Conservation (phyloP, 92 coral and sea anemone species). For the Metridium senile region DNA sequence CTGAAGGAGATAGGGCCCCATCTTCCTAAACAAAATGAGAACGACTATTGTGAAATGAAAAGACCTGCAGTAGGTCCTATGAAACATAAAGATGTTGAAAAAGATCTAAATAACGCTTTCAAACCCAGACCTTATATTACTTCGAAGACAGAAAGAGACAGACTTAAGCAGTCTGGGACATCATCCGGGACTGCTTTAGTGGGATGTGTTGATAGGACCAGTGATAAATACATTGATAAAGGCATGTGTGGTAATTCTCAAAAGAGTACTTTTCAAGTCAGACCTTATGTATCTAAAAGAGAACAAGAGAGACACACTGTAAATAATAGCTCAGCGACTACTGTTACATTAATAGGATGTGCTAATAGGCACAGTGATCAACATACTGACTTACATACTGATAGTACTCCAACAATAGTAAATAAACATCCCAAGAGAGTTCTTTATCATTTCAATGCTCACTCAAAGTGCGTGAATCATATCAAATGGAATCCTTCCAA, state of each 20-base stretch:
- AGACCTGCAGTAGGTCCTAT: not conserved
- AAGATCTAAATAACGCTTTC: not conserved
- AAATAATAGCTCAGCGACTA: not conserved
- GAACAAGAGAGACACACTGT: constrained; percentile 33
- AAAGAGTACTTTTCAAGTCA: not conserved
- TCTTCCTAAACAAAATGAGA: not conserved
- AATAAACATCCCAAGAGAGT: constrained; percentile 63
- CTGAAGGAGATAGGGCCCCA: not conserved
- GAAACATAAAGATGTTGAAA: not conserved
- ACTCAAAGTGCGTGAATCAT: constrained; percentile 72
- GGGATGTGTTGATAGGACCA: not conserved
- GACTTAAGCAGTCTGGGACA: not conserved
- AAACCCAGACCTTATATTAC: not conserved
- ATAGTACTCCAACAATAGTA: not conserved
- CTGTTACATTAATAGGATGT: not conserved
- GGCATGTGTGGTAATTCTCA: not conserved
- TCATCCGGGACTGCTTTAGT: not conserved
- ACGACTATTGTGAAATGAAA: not conserved
- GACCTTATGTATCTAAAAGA: constrained; percentile 68
- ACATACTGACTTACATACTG: not conserved
- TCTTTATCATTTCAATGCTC: constrained; percentile 57
- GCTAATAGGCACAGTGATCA: not conserved
- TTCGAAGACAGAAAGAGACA: not conserved
- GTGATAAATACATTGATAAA: too few relatives aligned
- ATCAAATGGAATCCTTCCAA: constrained; percentile 72